Base-by-base conservation (phyloP, 2,888 invertebrate genomes). In the Crossocerus cetratus region DNA sequence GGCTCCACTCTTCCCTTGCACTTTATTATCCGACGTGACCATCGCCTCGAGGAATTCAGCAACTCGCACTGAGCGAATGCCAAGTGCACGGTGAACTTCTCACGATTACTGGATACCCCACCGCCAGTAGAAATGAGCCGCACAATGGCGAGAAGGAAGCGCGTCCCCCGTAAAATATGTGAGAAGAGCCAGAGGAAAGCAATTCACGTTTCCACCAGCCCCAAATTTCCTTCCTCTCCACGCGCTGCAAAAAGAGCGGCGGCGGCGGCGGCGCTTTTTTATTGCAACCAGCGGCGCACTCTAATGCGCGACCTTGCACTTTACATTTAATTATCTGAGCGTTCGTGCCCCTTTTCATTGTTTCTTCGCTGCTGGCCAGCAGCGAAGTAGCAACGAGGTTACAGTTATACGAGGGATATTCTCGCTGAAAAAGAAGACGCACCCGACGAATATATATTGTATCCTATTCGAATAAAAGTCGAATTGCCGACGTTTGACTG, bases 391-490 rank as follows among this genome's bases (percentile, higher is more conserved):
- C 49, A 65, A 58, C 67, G 61, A 55, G 68, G 60, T 70, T 71
- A 76, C 74, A 72, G 78, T 74, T 74, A n/a, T n/a, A 71, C 62
- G 59, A 58, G 67, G 44, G 59, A 64, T 72, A 72, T 55, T 68
- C 66, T 60, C 70, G 45, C 67, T 67, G 49, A 11, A 74, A 69
- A 70, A 83, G 76, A 77, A 81, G 78, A 80, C 77, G 74, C 73
- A 75, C 32, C 77, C 79, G 77, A 79, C 81, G 83, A 85, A 88
- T 87, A 83, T 87, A 83, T 86, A 87, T 84, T 82, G 80, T 86
- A 85, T 88, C 88, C 87, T 84, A 66, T 73, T 83, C 81, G 83
- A 86, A 87, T 88, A 88, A 88, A 88, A 85, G 78, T 85, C 82
- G 83, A 87, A 84, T 87, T 87, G 85, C 84, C 84, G 82, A 84